Evolutionary conservation across 2,113 vertebrate genomes (phyloP).

Genomic region (Paracanthobrama guichenoti): DNA sequence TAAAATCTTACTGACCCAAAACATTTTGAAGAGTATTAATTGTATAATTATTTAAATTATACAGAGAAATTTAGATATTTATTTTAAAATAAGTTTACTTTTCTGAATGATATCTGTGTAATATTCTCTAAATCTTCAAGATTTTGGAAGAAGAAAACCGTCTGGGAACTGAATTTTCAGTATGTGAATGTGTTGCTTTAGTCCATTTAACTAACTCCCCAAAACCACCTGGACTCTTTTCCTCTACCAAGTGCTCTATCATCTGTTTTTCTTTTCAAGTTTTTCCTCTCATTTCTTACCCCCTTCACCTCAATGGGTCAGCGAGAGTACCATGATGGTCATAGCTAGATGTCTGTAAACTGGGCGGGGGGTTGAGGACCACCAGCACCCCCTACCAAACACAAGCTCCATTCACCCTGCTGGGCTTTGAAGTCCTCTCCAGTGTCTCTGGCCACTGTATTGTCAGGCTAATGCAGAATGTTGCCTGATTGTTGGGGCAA

Average conservation of each 20-base stretch:
- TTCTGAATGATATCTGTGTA: too few relatives aligned
- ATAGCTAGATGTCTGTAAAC: slow-evolving; percentile 34
- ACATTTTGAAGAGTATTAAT: too few relatives aligned
- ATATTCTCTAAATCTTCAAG: too few relatives aligned
- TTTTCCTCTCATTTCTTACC: not conserved
- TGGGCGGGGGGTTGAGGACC: slow-evolving; percentile 41
- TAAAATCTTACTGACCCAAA: not conserved
- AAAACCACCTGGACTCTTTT: slow-evolving; percentile 43
- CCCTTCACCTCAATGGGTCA: slow-evolving; percentile 48
- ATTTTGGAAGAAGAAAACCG: too few relatives aligned
- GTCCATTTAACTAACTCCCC: not conserved
- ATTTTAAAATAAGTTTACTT: not conserved
- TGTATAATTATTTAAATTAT: not conserved
- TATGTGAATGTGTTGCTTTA: slow-evolving; percentile 9
- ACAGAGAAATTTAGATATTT: not conserved
- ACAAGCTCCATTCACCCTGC: slow-evolving; percentile 53
- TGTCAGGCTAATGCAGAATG: slow-evolving; percentile 54
- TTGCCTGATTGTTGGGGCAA: slow-evolving; percentile 53
- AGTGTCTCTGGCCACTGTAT: slow-evolving; percentile 52
- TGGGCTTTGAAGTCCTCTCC: slow-evolving; percentile 55
- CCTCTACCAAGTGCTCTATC: slow-evolving; percentile 38
- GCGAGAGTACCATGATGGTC: slow-evolving; percentile 43
- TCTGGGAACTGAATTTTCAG: not conserved
- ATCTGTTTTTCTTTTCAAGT: slow-evolving; percentile 47
- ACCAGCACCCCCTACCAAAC: slow-evolving; percentile 45